Conservation (phyloP, 2,888 invertebrate genomes). For the Lepidonotus clava region DNA sequence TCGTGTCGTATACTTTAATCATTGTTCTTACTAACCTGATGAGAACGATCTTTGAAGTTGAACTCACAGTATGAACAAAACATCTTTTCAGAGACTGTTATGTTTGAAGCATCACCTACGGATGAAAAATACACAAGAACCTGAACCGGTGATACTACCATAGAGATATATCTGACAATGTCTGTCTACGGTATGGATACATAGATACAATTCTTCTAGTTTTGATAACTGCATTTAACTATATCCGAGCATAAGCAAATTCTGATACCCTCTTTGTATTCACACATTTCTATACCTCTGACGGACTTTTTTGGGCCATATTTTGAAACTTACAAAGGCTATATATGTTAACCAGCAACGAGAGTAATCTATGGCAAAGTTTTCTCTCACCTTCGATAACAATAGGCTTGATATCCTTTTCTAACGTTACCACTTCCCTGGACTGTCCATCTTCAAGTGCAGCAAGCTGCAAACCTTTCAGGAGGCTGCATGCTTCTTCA, state of each 20-base stretch:
- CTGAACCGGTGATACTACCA: neutral
- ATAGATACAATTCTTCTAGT: neutral
- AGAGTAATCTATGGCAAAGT: neutral
- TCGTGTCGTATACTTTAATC: too few species aligned
- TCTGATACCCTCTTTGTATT: neutral
- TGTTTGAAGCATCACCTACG: neutral
- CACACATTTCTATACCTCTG: neutral
- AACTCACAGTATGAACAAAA: conserved; percentile 25
- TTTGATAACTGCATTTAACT: too few species aligned
- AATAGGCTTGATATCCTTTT: neutral
- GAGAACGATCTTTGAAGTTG: neutral
- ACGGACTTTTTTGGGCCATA: neutral
- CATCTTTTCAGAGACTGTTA: conserved; percentile 49
- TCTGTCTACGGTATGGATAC: neutral
- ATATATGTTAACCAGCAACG: neutral
- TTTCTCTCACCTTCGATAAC: neutral
- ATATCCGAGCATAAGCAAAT: too few species aligned
- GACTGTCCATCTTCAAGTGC: neutral
- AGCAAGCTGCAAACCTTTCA: neutral
- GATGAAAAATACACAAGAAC: neutral
- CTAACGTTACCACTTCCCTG: neutral
- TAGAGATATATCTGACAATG: neutral
- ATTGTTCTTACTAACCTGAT: conserved; percentile 6
- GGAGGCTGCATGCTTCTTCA: neutral
- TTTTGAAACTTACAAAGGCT: neutral